Evolutionary conservation across 2,113 vertebrate species (phyloP).

Genomic region (Procavia capensis): DNA sequence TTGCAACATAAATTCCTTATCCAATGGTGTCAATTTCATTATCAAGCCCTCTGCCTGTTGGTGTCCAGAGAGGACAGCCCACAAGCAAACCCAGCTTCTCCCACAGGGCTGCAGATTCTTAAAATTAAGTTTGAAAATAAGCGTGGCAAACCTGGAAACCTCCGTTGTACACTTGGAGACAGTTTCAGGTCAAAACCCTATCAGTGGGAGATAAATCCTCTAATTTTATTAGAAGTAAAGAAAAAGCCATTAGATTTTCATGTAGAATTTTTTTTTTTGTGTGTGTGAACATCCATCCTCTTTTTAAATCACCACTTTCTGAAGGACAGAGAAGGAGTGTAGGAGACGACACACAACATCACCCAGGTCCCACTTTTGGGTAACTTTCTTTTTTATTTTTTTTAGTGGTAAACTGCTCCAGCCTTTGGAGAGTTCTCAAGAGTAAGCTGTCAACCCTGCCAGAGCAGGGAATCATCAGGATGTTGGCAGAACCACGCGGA

Average conservation of each 20-base stretch:
- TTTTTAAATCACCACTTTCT: neutral
- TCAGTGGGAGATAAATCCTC: neutral
- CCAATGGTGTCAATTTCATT: neutral
- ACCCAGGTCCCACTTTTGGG: too few relatives aligned
- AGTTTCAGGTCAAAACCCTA: neutral
- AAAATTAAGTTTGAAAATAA: neutral
- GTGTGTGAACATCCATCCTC: neutral
- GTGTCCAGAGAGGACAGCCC: neutral
- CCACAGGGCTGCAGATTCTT: neutral
- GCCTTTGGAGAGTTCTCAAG: too few relatives aligned
- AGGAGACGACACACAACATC: too few relatives aligned
- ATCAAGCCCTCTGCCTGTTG: neutral
- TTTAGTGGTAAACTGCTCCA: fast-evolving
- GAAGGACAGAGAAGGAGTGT: neutral
- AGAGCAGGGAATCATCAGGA: neutral
- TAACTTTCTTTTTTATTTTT: too few relatives aligned
- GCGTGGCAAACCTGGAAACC: neutral
- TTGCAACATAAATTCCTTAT: too few relatives aligned
- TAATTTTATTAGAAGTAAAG: neutral
- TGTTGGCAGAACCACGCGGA: neutral
- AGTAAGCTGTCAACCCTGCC: neutral
- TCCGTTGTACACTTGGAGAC: neutral
- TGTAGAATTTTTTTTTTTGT: neutral
- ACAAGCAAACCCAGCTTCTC: neutral
- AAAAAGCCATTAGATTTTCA: neutral